These are phyloP conservation scores for Parauchenoglanis ngamensis DNA, from an alignment of 2,797 vertebrate species.

Conservation along the genomic window DNA sequence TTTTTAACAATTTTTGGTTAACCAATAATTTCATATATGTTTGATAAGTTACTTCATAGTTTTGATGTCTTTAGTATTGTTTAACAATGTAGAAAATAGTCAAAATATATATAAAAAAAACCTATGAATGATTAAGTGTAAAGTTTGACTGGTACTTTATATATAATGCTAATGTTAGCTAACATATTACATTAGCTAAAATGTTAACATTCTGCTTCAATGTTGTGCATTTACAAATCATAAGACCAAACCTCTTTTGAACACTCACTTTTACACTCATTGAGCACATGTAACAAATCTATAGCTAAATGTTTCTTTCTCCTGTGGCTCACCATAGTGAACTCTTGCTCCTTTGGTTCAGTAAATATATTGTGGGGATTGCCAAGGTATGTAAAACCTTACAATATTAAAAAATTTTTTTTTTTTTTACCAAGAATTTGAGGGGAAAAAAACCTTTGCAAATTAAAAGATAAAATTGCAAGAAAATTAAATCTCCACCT, in stretches of 20 bases:
- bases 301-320: not conserved
- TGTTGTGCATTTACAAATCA: not conserved
- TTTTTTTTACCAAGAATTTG: not conserved
- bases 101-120: not conserved
- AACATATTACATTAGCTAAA: not conserved
- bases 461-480: not conserved
- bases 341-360: not conserved
- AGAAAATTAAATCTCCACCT: not conserved
- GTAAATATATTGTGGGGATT: not conserved
- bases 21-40: too few relatives aligned
- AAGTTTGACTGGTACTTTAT: not conserved
- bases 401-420: not conserved
- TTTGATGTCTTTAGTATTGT: not conserved
- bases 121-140: too few relatives aligned
- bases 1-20: too few relatives aligned
- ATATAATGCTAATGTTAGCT: not conserved
- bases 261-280: not conserved
- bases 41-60: too few relatives aligned
- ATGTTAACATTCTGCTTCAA: not conserved
- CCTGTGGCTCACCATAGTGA: not conserved
- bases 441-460: not conserved
- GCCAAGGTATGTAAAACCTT: not conserved
- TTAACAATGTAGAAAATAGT: too few relatives aligned
- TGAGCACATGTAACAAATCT: not conserved
- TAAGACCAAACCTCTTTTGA: not conserved